phyloP scores from a whole-genome alignment of 2,797 vertebrate species.

The Lepidocolaptes lacrymiger region DNA sequence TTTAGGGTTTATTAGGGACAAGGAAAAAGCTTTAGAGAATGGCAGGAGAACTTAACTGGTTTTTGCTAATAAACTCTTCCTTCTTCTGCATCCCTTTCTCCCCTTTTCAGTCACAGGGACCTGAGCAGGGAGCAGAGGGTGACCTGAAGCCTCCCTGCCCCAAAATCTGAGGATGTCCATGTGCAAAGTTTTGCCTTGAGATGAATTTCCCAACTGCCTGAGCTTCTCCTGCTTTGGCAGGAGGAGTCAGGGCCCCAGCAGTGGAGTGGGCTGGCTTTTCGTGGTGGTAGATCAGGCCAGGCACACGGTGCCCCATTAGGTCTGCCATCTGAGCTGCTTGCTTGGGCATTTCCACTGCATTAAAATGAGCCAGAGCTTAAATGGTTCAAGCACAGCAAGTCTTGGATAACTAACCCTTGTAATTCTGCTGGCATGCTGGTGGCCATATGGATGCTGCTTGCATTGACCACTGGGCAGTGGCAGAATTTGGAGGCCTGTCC shows the following conservation, averaged over 20 bases:
- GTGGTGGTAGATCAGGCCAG: not conserved
- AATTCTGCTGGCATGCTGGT: not conserved
- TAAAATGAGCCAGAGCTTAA: not conserved
- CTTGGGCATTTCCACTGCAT: not conserved
- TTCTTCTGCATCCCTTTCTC: not conserved
- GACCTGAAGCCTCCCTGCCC: fast-evolving
- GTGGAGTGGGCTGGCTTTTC: not conserved
- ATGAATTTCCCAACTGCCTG: not conserved
- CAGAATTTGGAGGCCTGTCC: not conserved
- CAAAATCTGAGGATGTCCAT: not conserved
- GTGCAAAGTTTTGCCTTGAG: fast-evolving
- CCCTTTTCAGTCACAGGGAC: not conserved
- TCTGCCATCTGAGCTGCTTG: not conserved
- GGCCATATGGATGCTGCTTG: not conserved
- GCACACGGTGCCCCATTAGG: fast-evolving
- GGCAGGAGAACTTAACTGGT: not conserved
- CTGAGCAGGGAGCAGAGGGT: not conserved
- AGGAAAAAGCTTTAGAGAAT: not conserved
- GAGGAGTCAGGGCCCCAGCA: fast-evolving
- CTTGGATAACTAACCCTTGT: not conserved
- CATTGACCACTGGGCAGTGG: not conserved
- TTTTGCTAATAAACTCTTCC: not conserved
- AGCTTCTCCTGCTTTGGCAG: fast-evolving
- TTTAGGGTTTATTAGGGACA: not conserved
- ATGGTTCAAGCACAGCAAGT: not conserved